phyloP scores from a whole-genome alignment of 2,797 vertebrate genomes.

The Avahi laniger region DNA sequence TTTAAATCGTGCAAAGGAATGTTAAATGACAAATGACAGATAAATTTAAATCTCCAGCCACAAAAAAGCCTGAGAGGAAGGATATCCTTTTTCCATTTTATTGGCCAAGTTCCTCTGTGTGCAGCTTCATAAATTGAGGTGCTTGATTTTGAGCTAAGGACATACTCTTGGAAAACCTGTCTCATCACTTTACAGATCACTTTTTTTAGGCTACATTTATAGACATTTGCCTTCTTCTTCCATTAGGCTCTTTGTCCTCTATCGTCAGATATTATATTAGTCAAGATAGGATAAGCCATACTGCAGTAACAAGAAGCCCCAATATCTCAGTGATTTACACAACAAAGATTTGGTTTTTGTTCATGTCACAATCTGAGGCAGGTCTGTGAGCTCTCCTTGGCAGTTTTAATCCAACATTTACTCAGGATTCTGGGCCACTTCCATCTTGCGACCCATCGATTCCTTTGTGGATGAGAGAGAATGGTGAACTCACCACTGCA shows the following conservation, averaged over 20 bases:
- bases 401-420: background rate
- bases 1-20: constrained; percentile 39
- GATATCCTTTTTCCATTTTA: background rate
- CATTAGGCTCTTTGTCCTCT: background rate
- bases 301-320: background rate
- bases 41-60: constrained; percentile 35
- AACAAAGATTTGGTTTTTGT: background rate
- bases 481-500: background rate
- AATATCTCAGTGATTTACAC: background rate
- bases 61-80: background rate
- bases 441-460: background rate
- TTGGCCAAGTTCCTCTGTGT: constrained; percentile 25
- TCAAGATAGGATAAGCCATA: background rate
- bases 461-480: background rate
- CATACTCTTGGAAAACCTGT: background rate
- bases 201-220: background rate
- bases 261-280: background rate
- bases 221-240: background rate
- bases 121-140: constrained; percentile 8
- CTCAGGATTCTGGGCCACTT: background rate
- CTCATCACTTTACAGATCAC: background rate
- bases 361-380: background rate
- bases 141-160: background rate
- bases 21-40: constrained; percentile 53
- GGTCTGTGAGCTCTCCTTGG: background rate